phyloP scores from a whole-genome alignment of 2,797 vertebrate genomes.

The Leptatherina wallacei region DNA sequence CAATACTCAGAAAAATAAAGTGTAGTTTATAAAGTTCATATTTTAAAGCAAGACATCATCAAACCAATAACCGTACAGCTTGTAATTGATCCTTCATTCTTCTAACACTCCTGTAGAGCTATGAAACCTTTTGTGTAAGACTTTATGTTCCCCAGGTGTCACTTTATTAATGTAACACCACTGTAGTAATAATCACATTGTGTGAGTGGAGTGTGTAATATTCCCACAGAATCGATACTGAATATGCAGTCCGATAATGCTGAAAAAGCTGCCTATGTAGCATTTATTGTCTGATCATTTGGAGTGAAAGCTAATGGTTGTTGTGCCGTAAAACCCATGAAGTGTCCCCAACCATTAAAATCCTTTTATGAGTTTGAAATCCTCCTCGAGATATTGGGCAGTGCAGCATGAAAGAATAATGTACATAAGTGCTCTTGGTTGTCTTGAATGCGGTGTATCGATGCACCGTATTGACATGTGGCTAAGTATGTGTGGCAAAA shows the following conservation, averaged over 20 bases:
- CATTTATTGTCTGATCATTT: slow-evolving; percentile 51
- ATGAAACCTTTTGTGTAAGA: slow-evolving; percentile 38
- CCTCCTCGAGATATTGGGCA: slow-evolving; percentile 54
- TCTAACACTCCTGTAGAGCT: slow-evolving; percentile 6
- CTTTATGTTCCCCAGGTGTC: slow-evolving; percentile 31
- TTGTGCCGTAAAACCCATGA: slow-evolving; percentile 65
- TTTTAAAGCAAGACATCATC: slow-evolving; percentile 8
- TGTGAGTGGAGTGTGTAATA: slow-evolving; percentile 44
- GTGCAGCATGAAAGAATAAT: slow-evolving; percentile 39
- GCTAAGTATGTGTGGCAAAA: background rate
- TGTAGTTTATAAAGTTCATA: background rate
- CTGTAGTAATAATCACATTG: slow-evolving; percentile 42
- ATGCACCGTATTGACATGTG: slow-evolving; percentile 51
- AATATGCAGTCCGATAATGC: slow-evolving; percentile 57
- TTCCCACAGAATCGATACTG: slow-evolving; percentile 55
- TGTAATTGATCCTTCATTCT: background rate
- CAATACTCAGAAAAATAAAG: slow-evolving; percentile 9
- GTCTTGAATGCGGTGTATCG: slow-evolving; percentile 46
- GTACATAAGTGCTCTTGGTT: slow-evolving; percentile 52
- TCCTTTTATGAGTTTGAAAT: slow-evolving; percentile 63
- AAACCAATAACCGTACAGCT: slow-evolving; percentile 3
- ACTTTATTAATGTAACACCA: slow-evolving; percentile 50
- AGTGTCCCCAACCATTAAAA: slow-evolving; percentile 65
- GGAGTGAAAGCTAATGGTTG: slow-evolving; percentile 67
- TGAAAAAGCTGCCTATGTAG: slow-evolving; percentile 55